Evolutionary conservation across 2,113 vertebrate species (phyloP).

Genomic region (Poecile atricapillus): DNA sequence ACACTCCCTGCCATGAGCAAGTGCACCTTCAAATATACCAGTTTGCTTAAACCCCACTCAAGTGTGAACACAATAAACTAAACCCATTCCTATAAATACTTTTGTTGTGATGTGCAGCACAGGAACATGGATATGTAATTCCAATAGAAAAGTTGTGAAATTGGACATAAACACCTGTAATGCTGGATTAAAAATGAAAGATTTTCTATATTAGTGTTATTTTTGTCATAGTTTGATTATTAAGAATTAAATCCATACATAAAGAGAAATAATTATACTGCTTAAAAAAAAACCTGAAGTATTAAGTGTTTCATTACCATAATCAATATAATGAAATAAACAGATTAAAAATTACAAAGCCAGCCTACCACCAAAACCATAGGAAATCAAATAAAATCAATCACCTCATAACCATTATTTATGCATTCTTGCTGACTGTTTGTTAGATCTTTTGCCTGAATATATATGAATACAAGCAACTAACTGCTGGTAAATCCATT

Average conservation of each 20-base stretch:
- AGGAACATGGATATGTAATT: constrained; percentile 25
- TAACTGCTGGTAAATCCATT: neutral
- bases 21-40: neutral
- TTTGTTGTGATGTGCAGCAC: neutral
- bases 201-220: constrained; percentile 21
- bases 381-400: constrained; percentile 42
- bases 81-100: neutral
- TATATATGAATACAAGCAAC: neutral
- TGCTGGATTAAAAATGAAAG: neutral
- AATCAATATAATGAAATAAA: constrained; percentile 58
- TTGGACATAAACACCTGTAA: neutral
- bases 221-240: constrained; percentile 47
- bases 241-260: constrained; percentile 21
- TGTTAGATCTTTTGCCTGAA: constrained; percentile 11
- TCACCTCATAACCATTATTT: constrained; percentile 25
- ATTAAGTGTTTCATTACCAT: neutral
- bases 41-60: neutral
- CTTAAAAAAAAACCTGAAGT: neutral
- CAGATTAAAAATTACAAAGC: constrained; percentile 18
- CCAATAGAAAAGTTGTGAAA: neutral
- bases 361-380: neutral
- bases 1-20: neutral
- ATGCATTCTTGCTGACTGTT: neutral
- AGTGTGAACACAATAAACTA: neutral
- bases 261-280: constrained; percentile 39